Conservation (phyloP, 2,113 vertebrate species). For the Steatornis caripensis region DNA sequence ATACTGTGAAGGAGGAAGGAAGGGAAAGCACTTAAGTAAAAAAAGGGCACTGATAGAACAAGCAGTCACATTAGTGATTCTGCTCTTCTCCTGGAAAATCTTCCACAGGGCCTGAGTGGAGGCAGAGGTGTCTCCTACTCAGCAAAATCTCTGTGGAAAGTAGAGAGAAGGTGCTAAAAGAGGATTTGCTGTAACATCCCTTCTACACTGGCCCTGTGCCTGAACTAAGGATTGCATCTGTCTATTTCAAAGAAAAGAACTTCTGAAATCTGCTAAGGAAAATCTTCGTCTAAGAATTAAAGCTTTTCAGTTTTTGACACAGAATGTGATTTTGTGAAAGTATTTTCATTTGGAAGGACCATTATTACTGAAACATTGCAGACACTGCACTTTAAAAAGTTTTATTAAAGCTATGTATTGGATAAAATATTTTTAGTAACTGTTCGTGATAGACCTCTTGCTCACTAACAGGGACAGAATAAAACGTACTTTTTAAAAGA, state of each 20-base stretch:
- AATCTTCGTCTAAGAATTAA: background rate
- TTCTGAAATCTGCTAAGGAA: background rate
- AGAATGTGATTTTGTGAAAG: background rate
- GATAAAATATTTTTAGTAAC: constrained; percentile 29
- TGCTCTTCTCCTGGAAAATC: background rate
- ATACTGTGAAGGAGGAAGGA: background rate
- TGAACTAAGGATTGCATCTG: background rate
- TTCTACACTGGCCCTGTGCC: background rate
- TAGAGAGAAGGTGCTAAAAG: background rate
- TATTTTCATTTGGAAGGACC: background rate
- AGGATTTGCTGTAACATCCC: background rate
- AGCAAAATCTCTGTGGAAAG: background rate
- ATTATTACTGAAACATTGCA: background rate
- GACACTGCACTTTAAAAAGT: background rate
- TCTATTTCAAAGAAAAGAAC: background rate
- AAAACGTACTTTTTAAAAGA: background rate
- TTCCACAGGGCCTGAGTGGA: background rate
- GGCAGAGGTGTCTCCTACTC: background rate
- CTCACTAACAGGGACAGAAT: background rate
- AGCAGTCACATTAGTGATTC: background rate
- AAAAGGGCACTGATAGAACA: background rate
- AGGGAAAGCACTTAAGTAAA: background rate
- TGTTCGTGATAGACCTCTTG: background rate
- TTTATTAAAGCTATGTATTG: background rate
- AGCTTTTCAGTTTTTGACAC: background rate